These are phyloP conservation scores for Laticauda laticaudata DNA, from an alignment of 2,113 vertebrate genomes.

Conservation along the genomic window DNA sequence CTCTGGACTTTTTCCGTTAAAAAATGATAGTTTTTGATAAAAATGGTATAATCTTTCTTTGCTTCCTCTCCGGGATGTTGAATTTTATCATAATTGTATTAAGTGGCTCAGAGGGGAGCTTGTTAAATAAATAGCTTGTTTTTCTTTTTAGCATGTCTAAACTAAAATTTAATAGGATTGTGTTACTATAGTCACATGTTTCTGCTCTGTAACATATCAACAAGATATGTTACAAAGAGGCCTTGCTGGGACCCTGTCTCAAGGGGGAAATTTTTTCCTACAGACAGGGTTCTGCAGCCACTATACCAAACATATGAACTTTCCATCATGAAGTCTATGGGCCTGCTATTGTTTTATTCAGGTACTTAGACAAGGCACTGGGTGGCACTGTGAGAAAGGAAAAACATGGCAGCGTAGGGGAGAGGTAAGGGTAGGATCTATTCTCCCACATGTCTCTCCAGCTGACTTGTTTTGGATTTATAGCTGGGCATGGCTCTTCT, in stretches of 20 bases:
- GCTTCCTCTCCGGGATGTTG: background rate
- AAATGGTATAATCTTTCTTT: background rate
- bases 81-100: background rate
- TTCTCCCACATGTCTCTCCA: background rate
- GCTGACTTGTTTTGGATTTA: background rate
- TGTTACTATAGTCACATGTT: background rate
- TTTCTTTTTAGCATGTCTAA: background rate
- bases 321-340: background rate
- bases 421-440: background rate
- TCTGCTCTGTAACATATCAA: background rate
- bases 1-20: background rate
- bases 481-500: background rate
- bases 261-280: background rate
- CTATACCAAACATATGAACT: fast-evolving
- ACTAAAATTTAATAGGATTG: background rate
- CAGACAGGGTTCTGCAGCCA: background rate
- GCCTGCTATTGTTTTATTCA: constrained; percentile 21
- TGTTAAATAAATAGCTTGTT: background rate
- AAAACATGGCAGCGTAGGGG: background rate
- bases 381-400: background rate
- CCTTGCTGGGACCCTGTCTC: background rate
- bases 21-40: background rate
- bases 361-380: background rate
- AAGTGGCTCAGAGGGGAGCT: background rate
- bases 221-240: background rate